phyloP scores from a whole-genome alignment of 2,888 invertebrate species.

The Papilio gigon region DNA sequence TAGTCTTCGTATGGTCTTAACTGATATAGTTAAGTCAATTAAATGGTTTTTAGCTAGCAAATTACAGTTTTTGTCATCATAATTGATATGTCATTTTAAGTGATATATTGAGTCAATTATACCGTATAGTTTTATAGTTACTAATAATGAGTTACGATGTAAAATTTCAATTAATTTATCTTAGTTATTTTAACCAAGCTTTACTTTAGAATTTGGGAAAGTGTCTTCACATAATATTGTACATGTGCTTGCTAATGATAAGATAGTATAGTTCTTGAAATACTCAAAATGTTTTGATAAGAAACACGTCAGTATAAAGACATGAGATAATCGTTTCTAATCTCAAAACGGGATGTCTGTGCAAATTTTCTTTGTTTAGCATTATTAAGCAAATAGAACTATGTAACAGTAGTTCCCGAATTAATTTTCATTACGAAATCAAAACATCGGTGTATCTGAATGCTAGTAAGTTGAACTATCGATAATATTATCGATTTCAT shows the following conservation, averaged over 20 bases:
- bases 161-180: too few relatives aligned
- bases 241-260: conserved; percentile 1
- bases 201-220: not conserved
- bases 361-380: not conserved
- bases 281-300: conserved; percentile 9
- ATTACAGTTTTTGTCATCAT: too few relatives aligned
- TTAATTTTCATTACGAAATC: not conserved
- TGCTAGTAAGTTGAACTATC: not conserved
- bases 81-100: too few relatives aligned
- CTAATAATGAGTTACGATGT: too few relatives aligned
- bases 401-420: not conserved
- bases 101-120: too few relatives aligned
- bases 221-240: not conserved
- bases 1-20: too few relatives aligned
- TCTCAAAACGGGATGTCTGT: too few relatives aligned
- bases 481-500: not conserved
- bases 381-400: not conserved
- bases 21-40: too few relatives aligned
- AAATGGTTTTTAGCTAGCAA: too few relatives aligned
- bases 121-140: too few relatives aligned
- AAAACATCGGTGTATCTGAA: not conserved
- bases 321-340: conserved; percentile 29
- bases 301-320: conserved; percentile 5
- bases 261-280: conserved; percentile 14
- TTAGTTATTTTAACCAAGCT: not conserved